Evolutionary conservation across 2,797 vertebrate genomes (phyloP), one percentile per base, ranked within the genome.

Genomic region (Melanotaenia parkinsoni): DNA sequence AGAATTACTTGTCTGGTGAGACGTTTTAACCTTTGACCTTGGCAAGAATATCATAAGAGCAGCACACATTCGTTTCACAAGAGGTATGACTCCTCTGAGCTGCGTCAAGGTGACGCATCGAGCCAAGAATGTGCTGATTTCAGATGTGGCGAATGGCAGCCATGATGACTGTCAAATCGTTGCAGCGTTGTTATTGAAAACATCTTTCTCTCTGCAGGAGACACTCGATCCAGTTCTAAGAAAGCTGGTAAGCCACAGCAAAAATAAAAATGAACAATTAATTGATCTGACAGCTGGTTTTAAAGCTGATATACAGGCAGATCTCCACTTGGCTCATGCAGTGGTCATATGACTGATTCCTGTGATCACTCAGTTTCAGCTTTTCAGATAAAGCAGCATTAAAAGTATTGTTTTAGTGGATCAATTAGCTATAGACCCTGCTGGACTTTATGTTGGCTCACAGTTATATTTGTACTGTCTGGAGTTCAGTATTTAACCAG

Each of bases 151-250:
- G 79, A 92, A 87, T 86, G 86, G 88, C 83, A 81, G 61, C 77
- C 77, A 72, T 76, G 87, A 89, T 84, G 86, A 88, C 72, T 88
- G 89, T 91, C 90, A 86, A 88, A 86, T 88, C 30, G 68, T 82
- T 86, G 79, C 79, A 88, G 80, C 64, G 81, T 75, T 89, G 75
- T 93, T 92, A 92, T 93, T 93, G 82, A 89, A 92, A 92, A 85
- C 91, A 93, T 78, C 86, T 89, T 92, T 90, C 82, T 45, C 87
- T 85, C 80, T 24, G 88, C 79, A 82, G 84, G 84, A 83, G 89
- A 80, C 84, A 66, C 68, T 62, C 69, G 7, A 61, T 74, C 72
- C 24, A 50, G 79, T 74, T 80, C 72, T 66, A 43, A 80, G 72
- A 65, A 63, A 72, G 45, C 66, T 33, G 63, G 22, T 33, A 78